Evolutionary conservation across 2,888 invertebrate genomes (phyloP), one percentile per base, ranked within the genome.

Genomic region (Argyresthia goedartella): DNA sequence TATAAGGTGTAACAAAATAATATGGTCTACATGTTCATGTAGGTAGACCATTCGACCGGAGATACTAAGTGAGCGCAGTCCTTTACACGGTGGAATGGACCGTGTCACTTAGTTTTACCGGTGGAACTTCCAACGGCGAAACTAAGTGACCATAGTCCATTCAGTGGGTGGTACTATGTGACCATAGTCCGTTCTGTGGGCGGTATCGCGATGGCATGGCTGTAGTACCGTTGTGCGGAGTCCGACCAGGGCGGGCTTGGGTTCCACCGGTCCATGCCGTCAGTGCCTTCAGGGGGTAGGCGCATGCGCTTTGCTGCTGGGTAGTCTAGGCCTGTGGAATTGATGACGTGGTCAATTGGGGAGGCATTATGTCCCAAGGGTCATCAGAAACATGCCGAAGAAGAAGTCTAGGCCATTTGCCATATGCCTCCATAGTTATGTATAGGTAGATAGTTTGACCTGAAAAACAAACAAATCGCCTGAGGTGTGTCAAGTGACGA

Each of bases 161-260:
- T 93, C 92, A 46, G 8, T 16, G 8, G 25, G 2, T 4, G 25
- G 14, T 7, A 35, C 73, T 82, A 84, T 53, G 81, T 85, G 42
- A 84, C 84, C 76, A 81, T 79, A 39, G 82, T 76, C 55, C 82
- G 91, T 57, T 93, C 92, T 11, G 91, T 91, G 0, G 94, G 93
- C 0, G 94, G 81, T 59, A 80, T 71, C 0, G 78, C 71, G 41
- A 13, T 92, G 61, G 94, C 93, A 36, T 92, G 92, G 53, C 91
- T 90, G 69, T 94, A 95, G 0, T 93, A 93, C 44, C 95, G 81
- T 62, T 95, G 95, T 14, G 92, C 91, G 0, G 93, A 92, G 65
- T 95, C 95, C 0, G 94, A 94, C 95, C 95, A 95, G 0, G 94
- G 93, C 0, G 94, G 94, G 68, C 93, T 94, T 25, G 94, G 94